Base-by-base conservation (phyloP, 2,888 invertebrate genomes). In the Thera obeliscata region DNA sequence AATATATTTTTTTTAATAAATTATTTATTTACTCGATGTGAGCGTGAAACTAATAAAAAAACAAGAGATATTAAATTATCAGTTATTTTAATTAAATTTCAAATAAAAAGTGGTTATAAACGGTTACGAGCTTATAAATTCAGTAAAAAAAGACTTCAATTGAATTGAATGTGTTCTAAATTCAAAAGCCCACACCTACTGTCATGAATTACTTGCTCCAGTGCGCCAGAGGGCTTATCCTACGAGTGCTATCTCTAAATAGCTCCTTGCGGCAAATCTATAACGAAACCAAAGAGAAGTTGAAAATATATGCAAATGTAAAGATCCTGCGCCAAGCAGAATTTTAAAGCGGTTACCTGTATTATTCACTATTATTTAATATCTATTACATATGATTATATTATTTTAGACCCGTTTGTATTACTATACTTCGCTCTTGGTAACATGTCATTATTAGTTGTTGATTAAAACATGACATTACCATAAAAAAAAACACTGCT, bases 141-240 rank as follows among this genome's bases (percentile, higher is more conserved):
- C 41, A 3, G 43, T 9, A 46, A 9, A 46, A 9, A 46, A 46
- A 38, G 6, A 1, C 1, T 9, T 9, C 8, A 46, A 46, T 46
- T 9, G 6, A 46, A 46, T 46, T 9, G 9, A 46, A 7, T 41
- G 41, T 41, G 43, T 46, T 46, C 9, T 46, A 46, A 46, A 46
- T 9, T 9, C 9, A 46, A 46, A 46, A 46, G 2, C 43, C 43
- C 8, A 43, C 43, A 43, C 43, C 43, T 50, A 50, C 36, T 63
- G 63, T 46, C 56, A 8, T 54, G 88, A 91, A 86, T 91, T 91
- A 90, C 87, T 78, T 89, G 90, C 89, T 89, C 84, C 81, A 77
- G 76, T 84, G 88, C 68, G 67, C 73, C 74, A 49, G 74, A 73
- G 78, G 78, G 79, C 78, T 82, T 80, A 82, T 81, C 77, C 76